Conservation (phyloP, 2,113 vertebrate species). For the Pluvianellus socialis region DNA sequence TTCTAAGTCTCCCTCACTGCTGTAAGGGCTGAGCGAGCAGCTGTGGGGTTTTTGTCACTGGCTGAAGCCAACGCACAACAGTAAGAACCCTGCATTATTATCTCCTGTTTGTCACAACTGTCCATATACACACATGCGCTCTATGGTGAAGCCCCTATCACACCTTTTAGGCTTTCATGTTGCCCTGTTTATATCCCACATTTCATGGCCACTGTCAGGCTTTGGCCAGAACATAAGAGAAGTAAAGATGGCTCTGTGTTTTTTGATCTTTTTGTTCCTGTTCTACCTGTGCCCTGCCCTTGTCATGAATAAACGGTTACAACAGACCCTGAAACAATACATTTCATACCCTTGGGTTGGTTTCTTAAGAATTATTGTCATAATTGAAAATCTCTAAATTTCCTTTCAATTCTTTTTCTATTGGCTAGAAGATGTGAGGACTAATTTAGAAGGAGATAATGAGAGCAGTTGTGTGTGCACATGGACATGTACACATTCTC, state of each 20-base stretch:
- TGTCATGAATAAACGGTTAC: not conserved
- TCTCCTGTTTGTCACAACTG: not conserved
- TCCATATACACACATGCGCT: not conserved
- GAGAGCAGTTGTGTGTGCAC: not conserved
- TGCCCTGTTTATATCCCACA: not conserved
- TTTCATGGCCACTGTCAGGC: not conserved
- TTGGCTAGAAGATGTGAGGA: not conserved
- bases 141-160: accelerated
- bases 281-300: not conserved
- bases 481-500: not conserved
- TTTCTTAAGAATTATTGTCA: not conserved
- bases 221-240: not conserved
- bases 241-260: not conserved
- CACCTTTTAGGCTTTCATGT: not conserved
- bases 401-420: not conserved
- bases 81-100: not conserved
- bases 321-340: not conserved
- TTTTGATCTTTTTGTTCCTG: not conserved
- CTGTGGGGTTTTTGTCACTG: too few species aligned
- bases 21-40: too few species aligned
- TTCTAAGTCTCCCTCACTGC: too few species aligned
- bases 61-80: too few species aligned
- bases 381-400: not conserved
- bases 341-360: not conserved
- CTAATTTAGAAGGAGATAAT: not conserved